Evolutionary conservation across 1,140 invertebrate genomes (phyloP).

Genomic region (Amyelois transitella): DNA sequence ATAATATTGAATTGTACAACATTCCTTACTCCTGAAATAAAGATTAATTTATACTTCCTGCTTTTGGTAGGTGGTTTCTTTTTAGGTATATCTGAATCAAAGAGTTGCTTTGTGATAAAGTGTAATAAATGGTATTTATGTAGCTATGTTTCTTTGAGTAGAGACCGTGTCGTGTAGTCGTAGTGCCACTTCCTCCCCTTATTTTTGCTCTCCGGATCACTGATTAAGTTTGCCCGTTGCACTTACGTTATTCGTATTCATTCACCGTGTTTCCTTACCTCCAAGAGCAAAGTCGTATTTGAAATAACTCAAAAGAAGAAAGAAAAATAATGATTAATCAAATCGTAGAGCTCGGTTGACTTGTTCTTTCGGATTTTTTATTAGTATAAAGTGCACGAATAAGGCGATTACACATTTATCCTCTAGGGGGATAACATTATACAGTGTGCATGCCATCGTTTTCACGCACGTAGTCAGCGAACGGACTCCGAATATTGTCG

Average conservation of each 20-base stretch:
- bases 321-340: neutral
- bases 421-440: slow-evolving; percentile 35
- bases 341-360: neutral
- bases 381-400: slow-evolving; percentile 5
- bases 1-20: too few relatives aligned
- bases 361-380: neutral
- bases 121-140: too few relatives aligned
- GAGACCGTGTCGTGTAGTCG: slow-evolving; percentile 26
- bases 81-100: too few relatives aligned
- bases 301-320: neutral
- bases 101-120: too few relatives aligned
- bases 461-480: slow-evolving; percentile 55
- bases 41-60: too few relatives aligned
- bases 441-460: slow-evolving; percentile 27
- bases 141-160: slow-evolving; percentile 15
- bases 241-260: neutral
- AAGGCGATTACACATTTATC: slow-evolving; percentile 15
- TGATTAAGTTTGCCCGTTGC: slow-evolving; percentile 33
- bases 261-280: neutral
- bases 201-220: slow-evolving; percentile 28
- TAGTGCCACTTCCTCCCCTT: slow-evolving; percentile 10
- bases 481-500: slow-evolving; percentile 50
- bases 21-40: too few relatives aligned
- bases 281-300: neutral
- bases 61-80: too few relatives aligned